Conservation (phyloP, 92 coral and sea anemone species). For the Epizoanthus illoricatus region DNA sequence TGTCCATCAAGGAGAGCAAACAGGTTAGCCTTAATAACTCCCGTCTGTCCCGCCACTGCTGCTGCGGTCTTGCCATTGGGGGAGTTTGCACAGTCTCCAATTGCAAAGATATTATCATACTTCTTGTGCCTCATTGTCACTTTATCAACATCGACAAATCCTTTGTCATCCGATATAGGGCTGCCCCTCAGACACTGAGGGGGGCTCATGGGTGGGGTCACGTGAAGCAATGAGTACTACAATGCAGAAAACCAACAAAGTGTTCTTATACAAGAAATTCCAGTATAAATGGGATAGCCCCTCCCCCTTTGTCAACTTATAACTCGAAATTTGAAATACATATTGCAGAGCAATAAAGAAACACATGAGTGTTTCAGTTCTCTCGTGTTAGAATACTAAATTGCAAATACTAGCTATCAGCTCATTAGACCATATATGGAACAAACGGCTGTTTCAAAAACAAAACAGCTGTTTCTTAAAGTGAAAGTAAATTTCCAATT, state of each 20-base stretch:
- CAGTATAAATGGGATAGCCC: too few relatives aligned
- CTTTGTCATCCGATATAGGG: conserved; percentile 79
- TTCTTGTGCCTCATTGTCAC: conserved; percentile 84
- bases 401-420: too few relatives aligned
- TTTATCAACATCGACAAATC: conserved; percentile 93
- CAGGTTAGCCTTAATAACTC: conserved; percentile 87
- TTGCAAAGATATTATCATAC: conserved; percentile 84
- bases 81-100: conserved; percentile 95
- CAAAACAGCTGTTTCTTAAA: too few relatives aligned
- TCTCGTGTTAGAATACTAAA: too few relatives aligned
- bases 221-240: conserved; percentile 82
- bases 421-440: too few relatives aligned
- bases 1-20: conserved; percentile 78
- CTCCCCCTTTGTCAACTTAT: too few relatives aligned
- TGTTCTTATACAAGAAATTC: neutral
- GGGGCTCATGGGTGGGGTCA: conserved; percentile 97
- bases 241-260: conserved; percentile 29
- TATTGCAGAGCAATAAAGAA: too few relatives aligned
- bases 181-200: conserved; percentile 79
- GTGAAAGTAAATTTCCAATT: too few relatives aligned
- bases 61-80: conserved; percentile 99
- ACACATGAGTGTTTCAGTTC: too few relatives aligned
- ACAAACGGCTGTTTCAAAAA: too few relatives aligned
- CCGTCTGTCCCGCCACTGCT: conserved; percentile 99
- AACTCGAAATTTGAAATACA: too few relatives aligned